Conservation (phyloP, 1,140 invertebrate genomes). For the Bombus terrestris region DNA sequence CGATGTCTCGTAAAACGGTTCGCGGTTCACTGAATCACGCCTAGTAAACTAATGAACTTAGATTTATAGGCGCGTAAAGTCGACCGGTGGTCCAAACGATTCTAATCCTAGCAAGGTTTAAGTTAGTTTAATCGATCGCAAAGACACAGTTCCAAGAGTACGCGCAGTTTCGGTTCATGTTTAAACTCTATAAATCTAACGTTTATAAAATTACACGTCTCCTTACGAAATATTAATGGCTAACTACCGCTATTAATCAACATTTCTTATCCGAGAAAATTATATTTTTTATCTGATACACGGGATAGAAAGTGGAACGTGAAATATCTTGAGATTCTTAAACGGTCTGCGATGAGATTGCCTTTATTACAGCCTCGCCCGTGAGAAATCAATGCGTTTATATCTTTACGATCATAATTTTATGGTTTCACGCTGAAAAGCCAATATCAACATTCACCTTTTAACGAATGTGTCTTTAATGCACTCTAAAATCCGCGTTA, state of each 20-base stretch:
- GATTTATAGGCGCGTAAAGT: constrained; percentile 61
- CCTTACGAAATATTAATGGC: background rate
- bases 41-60: constrained; percentile 52
- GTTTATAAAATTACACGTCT: background rate
- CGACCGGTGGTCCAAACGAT: constrained; percentile 32
- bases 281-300: background rate
- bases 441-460: background rate
- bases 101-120: constrained; percentile 7
- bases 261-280: background rate
- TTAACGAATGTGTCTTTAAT: background rate
- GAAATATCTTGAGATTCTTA: background rate
- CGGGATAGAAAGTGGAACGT: background rate
- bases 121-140: constrained; percentile 31
- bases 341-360: no score
- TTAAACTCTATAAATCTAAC: background rate
- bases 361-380: no score
- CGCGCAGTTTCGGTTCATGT: background rate
- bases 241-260: background rate
- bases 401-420: constrained; percentile 11
- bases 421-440: background rate
- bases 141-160: background rate
- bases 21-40: constrained; percentile 33
- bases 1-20: constrained; percentile 42
- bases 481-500: background rate
- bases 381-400: background rate